Evolutionary conservation across 2,797 vertebrate genomes (phyloP).

Genomic region (Heteromormyrus szaboi): DNA sequence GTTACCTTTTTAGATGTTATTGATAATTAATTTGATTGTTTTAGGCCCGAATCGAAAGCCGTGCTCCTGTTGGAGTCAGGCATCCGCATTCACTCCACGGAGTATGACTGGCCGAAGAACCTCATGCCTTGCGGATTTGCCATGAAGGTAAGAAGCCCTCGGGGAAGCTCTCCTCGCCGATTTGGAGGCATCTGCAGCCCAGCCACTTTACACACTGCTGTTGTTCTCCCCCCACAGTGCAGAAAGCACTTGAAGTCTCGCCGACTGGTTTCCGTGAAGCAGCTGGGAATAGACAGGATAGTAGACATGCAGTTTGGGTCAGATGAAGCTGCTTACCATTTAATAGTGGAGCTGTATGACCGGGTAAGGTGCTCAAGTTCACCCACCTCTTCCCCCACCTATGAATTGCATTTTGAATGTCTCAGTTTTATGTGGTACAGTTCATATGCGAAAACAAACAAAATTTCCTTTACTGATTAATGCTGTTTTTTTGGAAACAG

Average conservation of each 20-base stretch:
- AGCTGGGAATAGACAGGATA: slow-evolving; percentile 89
- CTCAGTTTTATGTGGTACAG: background rate
- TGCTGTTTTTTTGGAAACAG: background rate
- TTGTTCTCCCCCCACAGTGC: slow-evolving; percentile 61
- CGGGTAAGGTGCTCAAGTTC: slow-evolving; percentile 66
- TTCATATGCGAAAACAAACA: background rate
- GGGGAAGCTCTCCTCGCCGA: too few relatives aligned
- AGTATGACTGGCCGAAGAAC: slow-evolving; percentile 98
- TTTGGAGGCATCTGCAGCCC: background rate
- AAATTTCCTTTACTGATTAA: background rate
- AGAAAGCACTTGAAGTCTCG: slow-evolving; percentile 86
- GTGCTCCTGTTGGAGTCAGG: slow-evolving; percentile 88
- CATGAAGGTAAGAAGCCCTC: slow-evolving; percentile 78
- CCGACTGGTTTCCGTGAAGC: slow-evolving; percentile 73
- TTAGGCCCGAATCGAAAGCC: slow-evolving; percentile 86
- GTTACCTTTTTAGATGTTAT: background rate
- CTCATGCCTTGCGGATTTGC: slow-evolving; percentile 95
- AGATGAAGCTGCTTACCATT: slow-evolving; percentile 87
- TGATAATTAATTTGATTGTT: background rate
- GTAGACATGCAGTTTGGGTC: slow-evolving; percentile 96
- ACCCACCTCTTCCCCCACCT: background rate
- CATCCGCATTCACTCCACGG: slow-evolving; percentile 85
- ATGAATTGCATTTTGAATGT: background rate
- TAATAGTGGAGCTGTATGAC: slow-evolving; percentile 93
- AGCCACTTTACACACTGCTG: background rate